Evolutionary conservation across 2,888 invertebrate species (phyloP).

Genomic region (Harpalus rubripes): DNA sequence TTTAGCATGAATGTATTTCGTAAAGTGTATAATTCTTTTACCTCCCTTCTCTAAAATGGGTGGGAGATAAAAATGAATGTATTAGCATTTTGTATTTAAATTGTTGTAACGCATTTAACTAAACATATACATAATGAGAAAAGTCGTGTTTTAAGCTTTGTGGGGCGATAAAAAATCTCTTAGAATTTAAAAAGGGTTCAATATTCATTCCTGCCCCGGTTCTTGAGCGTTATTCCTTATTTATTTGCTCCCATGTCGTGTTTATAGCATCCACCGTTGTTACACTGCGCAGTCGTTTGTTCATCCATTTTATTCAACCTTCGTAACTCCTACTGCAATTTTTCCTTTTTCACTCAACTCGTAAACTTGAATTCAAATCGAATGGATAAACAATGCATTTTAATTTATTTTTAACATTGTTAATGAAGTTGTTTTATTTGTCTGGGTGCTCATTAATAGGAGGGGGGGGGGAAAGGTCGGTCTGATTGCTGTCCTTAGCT

Average conservation of each 20-base stretch:
- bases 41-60: too few species aligned
- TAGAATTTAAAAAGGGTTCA: slow-evolving; percentile 39
- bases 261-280: slow-evolving; percentile 30
- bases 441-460: too few species aligned
- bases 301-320: slow-evolving; percentile 29
- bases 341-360: slow-evolving; percentile 6
- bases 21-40: too few species aligned
- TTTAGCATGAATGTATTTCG: too few species aligned
- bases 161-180: slow-evolving; percentile 11
- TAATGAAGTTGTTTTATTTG: too few species aligned
- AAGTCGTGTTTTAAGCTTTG: background rate
- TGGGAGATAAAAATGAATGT: too few species aligned
- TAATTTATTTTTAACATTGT: too few species aligned
- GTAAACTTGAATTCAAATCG: slow-evolving; percentile 2
- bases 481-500: too few species aligned
- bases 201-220: slow-evolving; percentile 32
- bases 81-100: background rate
- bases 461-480: too few species aligned
- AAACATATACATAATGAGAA: background rate
- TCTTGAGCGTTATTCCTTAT: slow-evolving; percentile 20
- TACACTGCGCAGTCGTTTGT: background rate
- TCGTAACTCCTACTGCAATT: slow-evolving; percentile 4
- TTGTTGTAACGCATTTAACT: background rate
- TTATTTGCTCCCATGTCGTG: slow-evolving; percentile 29
- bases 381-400: background rate